A percentile compares a stretch with the other conserved stretches of the same genome.
Conservation (phyloP, 2,888 invertebrate genomes). For the Pheosia tremula region DNA sequence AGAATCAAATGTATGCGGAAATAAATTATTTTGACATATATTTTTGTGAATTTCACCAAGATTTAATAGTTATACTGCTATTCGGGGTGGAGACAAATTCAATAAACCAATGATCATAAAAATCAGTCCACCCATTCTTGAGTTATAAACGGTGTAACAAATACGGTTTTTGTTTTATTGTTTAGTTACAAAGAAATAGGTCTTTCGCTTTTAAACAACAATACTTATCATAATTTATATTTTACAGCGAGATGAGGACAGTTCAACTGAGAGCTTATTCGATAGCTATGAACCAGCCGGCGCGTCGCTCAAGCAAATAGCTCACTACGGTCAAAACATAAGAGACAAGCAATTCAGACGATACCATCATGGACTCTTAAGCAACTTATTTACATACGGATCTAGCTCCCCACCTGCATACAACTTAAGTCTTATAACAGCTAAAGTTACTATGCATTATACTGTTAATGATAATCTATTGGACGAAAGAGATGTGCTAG, state of each 20-base stretch:
- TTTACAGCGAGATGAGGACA: slow-evolving; percentile 19
- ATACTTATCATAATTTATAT: slow-evolving; percentile 1
- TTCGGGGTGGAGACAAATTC: no score
- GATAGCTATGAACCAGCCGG: slow-evolving; percentile 38
- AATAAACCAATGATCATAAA: no score
- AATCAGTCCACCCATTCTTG: no score
- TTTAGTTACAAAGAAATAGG: no score
- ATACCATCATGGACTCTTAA: slow-evolving; percentile 51
- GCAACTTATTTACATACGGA: slow-evolving; percentile 54
- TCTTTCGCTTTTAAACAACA: neutral
- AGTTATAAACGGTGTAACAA: no score
- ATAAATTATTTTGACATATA: no score
- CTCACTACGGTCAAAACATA: slow-evolving; percentile 70
- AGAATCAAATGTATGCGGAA: no score
- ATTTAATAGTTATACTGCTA: no score
- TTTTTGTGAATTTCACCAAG: no score
- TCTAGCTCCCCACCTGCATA: slow-evolving; percentile 52
- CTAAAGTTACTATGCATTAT: slow-evolving; percentile 62
- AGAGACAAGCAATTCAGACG: slow-evolving; percentile 57
- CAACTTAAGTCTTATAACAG: slow-evolving; percentile 52
- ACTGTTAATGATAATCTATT: slow-evolving; percentile 54
- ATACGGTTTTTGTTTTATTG: no score
- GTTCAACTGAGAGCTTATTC: slow-evolving; percentile 8
- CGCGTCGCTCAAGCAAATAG: slow-evolving; percentile 63
- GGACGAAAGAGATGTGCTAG: slow-evolving; percentile 58